Evolutionary conservation across 2,797 vertebrate species (phyloP).

Genomic region (Notolepis coatsorum): DNA sequence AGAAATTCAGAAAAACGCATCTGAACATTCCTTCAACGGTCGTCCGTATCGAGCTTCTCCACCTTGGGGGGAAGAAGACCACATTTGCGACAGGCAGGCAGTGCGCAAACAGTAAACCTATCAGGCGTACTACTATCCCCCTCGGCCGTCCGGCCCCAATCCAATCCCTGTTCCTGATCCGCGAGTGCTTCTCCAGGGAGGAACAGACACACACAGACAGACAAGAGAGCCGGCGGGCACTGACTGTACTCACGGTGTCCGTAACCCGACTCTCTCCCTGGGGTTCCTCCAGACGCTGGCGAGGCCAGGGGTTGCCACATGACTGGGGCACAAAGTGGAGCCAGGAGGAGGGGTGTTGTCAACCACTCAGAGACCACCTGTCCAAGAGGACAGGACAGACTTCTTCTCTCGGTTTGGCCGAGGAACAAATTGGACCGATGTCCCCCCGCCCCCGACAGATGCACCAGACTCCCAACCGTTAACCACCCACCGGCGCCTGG

Average conservation of each 20-base stretch:
- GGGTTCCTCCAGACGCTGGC: conserved; percentile 60
- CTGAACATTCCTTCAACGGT: conserved; percentile 36
- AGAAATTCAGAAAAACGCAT: conserved; percentile 42
- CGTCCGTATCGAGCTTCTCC: conserved; percentile 4
- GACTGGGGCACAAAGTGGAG: conserved; percentile 30
- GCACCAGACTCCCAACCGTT: conserved; percentile 17
- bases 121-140: neutral
- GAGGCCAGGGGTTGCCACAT: conserved; percentile 76
- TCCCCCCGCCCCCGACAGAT: neutral
- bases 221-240: conserved; percentile 6
- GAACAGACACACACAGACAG: conserved; percentile 15
- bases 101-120: conserved; percentile 10
- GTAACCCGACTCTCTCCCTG: conserved; percentile 61
- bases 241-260: conserved; percentile 71
- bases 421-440: conserved; percentile 29
- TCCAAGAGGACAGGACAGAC: conserved; percentile 15
- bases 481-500: conserved; percentile 19
- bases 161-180: conserved; percentile 1
- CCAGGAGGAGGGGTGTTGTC: conserved; percentile 47
- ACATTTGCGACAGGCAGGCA: conserved; percentile 8
- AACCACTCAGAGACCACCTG: conserved; percentile 24
- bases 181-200: conserved; percentile 7
- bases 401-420: conserved; percentile 6
- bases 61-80: conserved; percentile 22
- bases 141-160: neutral